Base-by-base conservation (phyloP, 2,888 invertebrate genomes). In the Cephus sareptanus region DNA sequence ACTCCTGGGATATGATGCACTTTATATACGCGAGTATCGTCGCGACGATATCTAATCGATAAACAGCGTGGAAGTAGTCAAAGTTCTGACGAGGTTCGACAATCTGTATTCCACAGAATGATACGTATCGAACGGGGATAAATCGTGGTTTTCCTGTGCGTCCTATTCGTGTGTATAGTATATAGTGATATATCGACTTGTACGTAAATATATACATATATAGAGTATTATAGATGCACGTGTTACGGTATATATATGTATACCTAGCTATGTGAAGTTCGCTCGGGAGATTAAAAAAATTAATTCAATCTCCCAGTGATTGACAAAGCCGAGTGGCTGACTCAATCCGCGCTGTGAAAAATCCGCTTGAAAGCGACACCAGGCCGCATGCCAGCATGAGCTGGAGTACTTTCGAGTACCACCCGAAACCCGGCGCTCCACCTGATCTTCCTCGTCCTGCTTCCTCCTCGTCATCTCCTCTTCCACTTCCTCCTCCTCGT, bases 301-400 rank as follows among this genome's bases (percentile, higher is more conserved):
- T 86, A 87, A 87, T 86, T 83, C 82, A 85, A 87, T 85, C 79
- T 77, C n/a, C 79, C 81, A 73, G 70, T 81, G 83, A 85, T 85
- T 83, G 85, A 85, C 86, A 85, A 86, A 85, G 85, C 84, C 83
- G 81, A 81, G 79, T 80, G 79, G 81, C 80, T 85, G 83, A 86
- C 85, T 86, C 85, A 84, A 86, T 86, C 80, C 76, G 77, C 69
- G 81, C 37, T 80, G 75, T 81, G 79, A 80, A 82, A 84, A 83
- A 80, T 81, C 76, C 79, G 75, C 79, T 79, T 80, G 81, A 83
- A 82, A 81, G 81, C 77, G 81, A 83, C 81, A 81, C 82, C 80
- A 56, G 74, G 76, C 56, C 77, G 81, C 77, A 77, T 76, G 79
- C 77, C 78, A 76, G 77, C 73, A 75, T 69, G 77, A 77, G 77